Evolutionary conservation across 2,113 vertebrate species (phyloP).

Genomic region (Irena cyanogastra): DNA sequence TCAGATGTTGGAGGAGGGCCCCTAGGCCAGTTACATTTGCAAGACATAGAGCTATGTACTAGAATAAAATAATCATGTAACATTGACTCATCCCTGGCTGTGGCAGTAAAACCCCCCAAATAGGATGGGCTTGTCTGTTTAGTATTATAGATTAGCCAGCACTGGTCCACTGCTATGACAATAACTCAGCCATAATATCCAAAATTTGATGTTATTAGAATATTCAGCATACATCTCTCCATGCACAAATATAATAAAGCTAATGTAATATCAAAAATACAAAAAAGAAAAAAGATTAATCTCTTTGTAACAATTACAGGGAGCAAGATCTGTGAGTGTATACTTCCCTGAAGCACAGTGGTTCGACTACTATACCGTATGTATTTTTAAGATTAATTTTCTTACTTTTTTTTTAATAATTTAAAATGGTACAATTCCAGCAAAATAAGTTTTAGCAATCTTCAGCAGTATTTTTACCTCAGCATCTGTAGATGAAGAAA

Average conservation of each 20-base stretch:
- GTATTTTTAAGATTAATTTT: conserved; percentile 17
- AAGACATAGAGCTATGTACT: not conserved
- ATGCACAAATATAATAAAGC: conserved; percentile 26
- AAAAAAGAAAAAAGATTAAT: not conserved
- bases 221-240: conserved; percentile 4
- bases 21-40: not conserved
- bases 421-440: not conserved
- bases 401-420: not conserved
- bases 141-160: not conserved
- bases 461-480: not conserved
- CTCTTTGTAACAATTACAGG: conserved; percentile 49
- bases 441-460: not conserved
- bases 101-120: not conserved
- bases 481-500: conserved; percentile 2
- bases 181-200: conserved; percentile 10
- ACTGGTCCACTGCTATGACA: not conserved
- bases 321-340: conserved; percentile 55
- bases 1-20: not conserved
- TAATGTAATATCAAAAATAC: conserved; percentile 41
- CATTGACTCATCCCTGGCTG: not conserved
- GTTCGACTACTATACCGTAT: conserved; percentile 58
- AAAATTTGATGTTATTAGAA: conserved; percentile 26
- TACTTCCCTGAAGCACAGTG: conserved; percentile 65
- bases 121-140: not conserved
- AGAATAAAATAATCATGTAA: not conserved